Evolutionary conservation across 2,797 vertebrate genomes (phyloP), one percentile per base, ranked within the genome.

Genomic region (Amphiprion clarkii): DNA sequence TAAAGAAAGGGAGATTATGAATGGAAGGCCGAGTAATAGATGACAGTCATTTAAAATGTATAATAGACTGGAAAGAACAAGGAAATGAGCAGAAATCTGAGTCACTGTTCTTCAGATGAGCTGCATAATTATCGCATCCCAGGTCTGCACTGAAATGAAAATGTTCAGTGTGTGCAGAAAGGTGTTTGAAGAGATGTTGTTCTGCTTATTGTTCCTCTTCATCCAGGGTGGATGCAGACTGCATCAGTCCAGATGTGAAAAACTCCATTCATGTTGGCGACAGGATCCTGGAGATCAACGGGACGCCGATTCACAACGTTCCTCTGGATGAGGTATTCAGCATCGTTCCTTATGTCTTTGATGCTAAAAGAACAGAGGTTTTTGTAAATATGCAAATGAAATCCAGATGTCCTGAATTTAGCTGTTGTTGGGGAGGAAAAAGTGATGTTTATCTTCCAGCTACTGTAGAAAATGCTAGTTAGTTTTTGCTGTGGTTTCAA

Each of bases 241-340:
- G 96, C 92, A 97, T 99, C 90, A 99, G 97, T 81, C 98, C 98
- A 0, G 98, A 98, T 76, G 96, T 99, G 90, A 99, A 98, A 92
- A 98, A 96, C 87, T 96, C 98, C 75, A 99, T 99, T 92, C 98
- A 99, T 0, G 94, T 99, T 0, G 98, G 98, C 1, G 98, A 99
- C 83, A 94, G 96, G 72, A 98, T 99, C 90, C 94, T 99, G 53
- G 98, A 99, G 89, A 99, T 99, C 90, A 99, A 99, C 0, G 98
- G 98, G 73, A 99, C 98, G 0, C 98, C 98, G 13, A 97, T 99
- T 10, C 94, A 96, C 74, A 97, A 98, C 0, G 97, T 99, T 65
- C 97, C 98, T 0, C 88, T 98, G 79, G 98, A 99, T 0, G 98
- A 99, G 96, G 98, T 99, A 92, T 46, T 74, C 46, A 73, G 36